Base-by-base conservation (phyloP, 2,888 invertebrate genomes). In the Sclerodermus sp. region DNA sequence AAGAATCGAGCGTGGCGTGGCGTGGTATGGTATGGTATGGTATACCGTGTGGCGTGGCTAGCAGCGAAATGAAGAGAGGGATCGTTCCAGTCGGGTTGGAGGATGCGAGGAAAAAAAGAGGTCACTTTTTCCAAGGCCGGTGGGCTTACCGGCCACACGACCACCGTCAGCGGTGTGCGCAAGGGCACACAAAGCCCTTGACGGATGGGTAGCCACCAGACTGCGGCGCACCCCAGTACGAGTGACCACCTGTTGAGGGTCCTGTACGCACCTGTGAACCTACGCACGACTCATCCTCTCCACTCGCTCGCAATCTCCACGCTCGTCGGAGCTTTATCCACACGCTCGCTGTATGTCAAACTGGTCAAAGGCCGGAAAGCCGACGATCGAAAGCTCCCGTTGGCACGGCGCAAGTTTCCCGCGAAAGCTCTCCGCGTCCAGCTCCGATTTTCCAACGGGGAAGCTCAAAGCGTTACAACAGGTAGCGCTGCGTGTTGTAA, bases 161-260 rank as follows among this genome's bases (percentile, higher is more conserved):
- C 48, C 57, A 57, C 56, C 47, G 53, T 42, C 60, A 62, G 60
- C 53, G 53, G 60, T 59, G 61, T 62, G 66, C 56, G 48, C 56
- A 57, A 55, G 57, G 60, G 60, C 63, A 68, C 68, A 75, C 75
- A 76, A 76, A 76, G 72, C 74, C 66, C 75, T 75, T 77, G 77
- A 77, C 76, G 74, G 76, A 77, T 77, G 71, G 74, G 64, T 71
- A 70, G 73, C 75, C 74, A 70, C 70, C 62, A 67, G 68, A 65
- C 67, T 70, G 68, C 58, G 69, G 67, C 67, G 60, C 66, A 57
- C 54, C 15, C 13, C 56, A 13, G 15, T 16, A 62, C 65, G 65
- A 64, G 65, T 64, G 77, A 77, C 77, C 77, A 77, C 77, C 77
- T 77, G 77, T 77, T 77, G 77, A 76, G 61, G 67, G 55, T 57